Conservation (phyloP, 2,888 invertebrate species). For the Hylaea fasciaria region DNA sequence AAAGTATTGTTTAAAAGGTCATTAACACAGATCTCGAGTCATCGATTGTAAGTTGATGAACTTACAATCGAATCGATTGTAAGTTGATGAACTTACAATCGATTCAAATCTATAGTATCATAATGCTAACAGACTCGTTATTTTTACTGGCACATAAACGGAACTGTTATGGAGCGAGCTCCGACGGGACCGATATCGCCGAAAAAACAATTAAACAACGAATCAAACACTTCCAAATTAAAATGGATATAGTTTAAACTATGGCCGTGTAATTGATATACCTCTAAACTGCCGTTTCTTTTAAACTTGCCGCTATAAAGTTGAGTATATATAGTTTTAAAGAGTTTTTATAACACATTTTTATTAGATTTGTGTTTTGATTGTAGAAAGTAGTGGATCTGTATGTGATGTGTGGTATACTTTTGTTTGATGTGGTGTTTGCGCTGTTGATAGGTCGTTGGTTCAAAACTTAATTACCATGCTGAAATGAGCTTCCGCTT, state of each 20-base stretch:
- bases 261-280: slow-evolving; percentile 30
- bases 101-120: no score
- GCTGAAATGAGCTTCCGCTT: not conserved
- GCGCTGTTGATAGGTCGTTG: no score
- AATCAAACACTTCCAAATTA: slow-evolving; percentile 15
- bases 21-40: no score
- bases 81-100: no score
- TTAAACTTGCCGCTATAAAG: slow-evolving; percentile 12
- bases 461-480: no score
- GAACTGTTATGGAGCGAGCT: slow-evolving; percentile 28
- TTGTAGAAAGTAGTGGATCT: slow-evolving; percentile 8
- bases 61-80: no score
- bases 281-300: slow-evolving; percentile 9
- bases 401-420: not conserved
- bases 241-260: slow-evolving; percentile 31
- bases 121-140: slow-evolving; percentile 1
- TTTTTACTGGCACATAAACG: slow-evolving; percentile 26
- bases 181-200: not conserved
- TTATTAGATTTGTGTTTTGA: slow-evolving; percentile 10
- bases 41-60: no score
- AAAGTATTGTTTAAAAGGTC: no score
- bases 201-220: slow-evolving; percentile 10
- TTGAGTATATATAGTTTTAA: slow-evolving; percentile 14
- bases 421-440: no score
- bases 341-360: slow-evolving; percentile 11